Evolutionary conservation across 2,113 vertebrate genomes (phyloP).

Genomic region (Mungos mungo): DNA sequence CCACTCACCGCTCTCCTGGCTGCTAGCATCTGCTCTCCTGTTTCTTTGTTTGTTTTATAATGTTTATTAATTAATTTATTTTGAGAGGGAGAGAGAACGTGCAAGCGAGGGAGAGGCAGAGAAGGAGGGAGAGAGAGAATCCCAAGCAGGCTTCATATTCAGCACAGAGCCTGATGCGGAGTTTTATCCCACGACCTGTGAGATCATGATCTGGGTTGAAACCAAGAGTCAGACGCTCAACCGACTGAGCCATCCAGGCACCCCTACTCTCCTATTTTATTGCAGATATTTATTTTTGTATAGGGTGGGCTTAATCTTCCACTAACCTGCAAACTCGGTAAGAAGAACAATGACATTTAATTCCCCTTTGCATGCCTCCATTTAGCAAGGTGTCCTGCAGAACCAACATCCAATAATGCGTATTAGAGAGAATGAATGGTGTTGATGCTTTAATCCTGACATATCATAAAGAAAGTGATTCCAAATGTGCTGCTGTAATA

Average conservation of each 20-base stretch:
- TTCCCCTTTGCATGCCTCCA: neutral
- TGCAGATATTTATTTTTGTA: neutral
- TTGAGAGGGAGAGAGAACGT: too few species aligned
- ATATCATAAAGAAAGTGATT: neutral
- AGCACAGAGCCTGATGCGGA: too few species aligned
- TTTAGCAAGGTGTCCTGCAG: neutral
- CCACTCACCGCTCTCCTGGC: neutral
- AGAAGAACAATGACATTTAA: neutral
- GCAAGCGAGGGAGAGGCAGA: too few species aligned
- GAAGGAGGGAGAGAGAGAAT: too few species aligned
- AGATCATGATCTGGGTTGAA: too few species aligned
- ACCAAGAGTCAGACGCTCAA: too few species aligned
- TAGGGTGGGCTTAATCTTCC: neutral
- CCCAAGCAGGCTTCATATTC: too few species aligned
- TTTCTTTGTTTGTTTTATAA: neutral
- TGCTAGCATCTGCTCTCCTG: too few species aligned
- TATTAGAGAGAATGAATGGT: accelerated
- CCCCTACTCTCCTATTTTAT: neutral
- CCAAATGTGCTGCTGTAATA: neutral
- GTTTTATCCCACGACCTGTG: too few species aligned
- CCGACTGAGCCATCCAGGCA: too few species aligned
- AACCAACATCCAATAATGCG: neutral
- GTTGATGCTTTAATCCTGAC: neutral
- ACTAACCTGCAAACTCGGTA: neutral
- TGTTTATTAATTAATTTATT: too few species aligned